Conservation (phyloP, 2,113 vertebrate genomes). For the Pteruthius melanotis region DNA sequence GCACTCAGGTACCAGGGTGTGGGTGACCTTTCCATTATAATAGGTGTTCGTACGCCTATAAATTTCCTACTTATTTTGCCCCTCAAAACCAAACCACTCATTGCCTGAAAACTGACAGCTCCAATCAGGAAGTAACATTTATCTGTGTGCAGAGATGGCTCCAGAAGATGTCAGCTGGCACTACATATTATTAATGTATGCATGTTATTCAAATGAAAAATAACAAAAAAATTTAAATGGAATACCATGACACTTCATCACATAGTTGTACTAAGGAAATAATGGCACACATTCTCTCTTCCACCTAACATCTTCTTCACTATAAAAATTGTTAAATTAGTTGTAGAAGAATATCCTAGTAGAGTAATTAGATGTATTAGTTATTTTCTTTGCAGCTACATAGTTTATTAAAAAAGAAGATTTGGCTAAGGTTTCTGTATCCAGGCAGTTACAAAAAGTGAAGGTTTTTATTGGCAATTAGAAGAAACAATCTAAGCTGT, state of each 20-base stretch:
- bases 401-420: neutral
- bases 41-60: accelerated
- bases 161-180: neutral
- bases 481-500: neutral
- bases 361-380: neutral
- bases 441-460: neutral
- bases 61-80: neutral
- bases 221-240: neutral
- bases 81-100: neutral
- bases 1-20: neutral
- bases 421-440: neutral
- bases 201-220: neutral
- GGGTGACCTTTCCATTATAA: neutral
- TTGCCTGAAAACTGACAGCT: neutral
- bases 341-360: neutral
- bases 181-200: neutral
- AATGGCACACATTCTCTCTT: neutral
- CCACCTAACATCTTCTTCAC: neutral
- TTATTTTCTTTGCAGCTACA: neutral
- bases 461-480: neutral
- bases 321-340: neutral
- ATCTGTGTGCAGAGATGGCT: neutral
- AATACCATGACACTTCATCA: neutral
- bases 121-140: neutral
- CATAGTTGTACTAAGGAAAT: neutral